Evolutionary conservation across 2,113 vertebrate genomes (phyloP).

Genomic region (Spea multiplicata): DNA sequence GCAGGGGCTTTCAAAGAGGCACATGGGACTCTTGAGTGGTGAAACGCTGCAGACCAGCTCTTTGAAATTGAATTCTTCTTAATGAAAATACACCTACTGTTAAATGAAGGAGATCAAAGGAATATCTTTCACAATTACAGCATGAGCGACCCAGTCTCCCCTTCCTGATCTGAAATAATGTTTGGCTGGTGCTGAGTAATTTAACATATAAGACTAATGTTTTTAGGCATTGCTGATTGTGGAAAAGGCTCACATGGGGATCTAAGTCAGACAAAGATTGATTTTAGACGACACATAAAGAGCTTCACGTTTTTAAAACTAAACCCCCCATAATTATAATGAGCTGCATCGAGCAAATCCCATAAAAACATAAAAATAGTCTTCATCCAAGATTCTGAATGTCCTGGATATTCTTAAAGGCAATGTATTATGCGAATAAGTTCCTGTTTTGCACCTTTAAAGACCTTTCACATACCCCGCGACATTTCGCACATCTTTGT

Average conservation of each 20-base stretch:
- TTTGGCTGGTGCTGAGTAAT: slow-evolving; percentile 16
- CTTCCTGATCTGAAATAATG: slow-evolving; percentile 2
- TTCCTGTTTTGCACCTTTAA: background rate
- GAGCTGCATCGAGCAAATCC: slow-evolving; percentile 12
- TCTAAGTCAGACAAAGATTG: slow-evolving; percentile 21
- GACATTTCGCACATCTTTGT: no score
- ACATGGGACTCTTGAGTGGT: background rate
- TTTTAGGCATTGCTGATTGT: slow-evolving; percentile 31
- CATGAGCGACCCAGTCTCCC: background rate
- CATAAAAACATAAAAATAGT: slow-evolving; percentile 22
- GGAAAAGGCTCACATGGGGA: slow-evolving; percentile 16
- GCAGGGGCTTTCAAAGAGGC: background rate
- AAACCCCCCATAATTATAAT: slow-evolving; percentile 41
- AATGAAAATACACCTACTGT: slow-evolving; percentile 10
- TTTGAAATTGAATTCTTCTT: slow-evolving; percentile 20
- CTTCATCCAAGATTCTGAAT: slow-evolving; percentile 22
- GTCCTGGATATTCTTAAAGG: background rate
- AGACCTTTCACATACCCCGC: background rate
- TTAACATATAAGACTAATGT: slow-evolving; percentile 29
- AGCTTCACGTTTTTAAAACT: slow-evolving; percentile 23
- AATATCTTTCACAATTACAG: slow-evolving; percentile 14
- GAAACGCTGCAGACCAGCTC: background rate
- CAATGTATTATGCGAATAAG: background rate
- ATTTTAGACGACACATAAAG: slow-evolving; percentile 41
- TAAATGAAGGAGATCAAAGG: slow-evolving; percentile 19